phyloP scores from a whole-genome alignment of 2,113 vertebrate genomes.

The Corythaeola cristata region DNA sequence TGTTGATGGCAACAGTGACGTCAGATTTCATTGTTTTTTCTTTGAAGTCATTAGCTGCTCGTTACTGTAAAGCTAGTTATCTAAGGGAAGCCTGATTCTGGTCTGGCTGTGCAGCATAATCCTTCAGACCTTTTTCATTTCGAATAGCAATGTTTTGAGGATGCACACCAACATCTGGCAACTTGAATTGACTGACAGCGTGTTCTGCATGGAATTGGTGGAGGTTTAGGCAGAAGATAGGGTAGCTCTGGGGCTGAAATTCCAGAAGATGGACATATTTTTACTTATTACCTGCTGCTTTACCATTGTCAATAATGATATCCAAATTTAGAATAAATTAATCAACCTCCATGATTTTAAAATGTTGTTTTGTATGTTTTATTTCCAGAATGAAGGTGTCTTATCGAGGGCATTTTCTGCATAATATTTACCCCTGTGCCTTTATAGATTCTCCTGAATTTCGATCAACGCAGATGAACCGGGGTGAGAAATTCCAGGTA shows the following conservation, averaged over 20 bases:
- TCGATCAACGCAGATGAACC: slow-evolving; percentile 94
- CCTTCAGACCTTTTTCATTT: background rate
- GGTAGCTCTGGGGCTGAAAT: background rate
- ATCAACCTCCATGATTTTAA: background rate
- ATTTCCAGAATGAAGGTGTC: slow-evolving; percentile 95
- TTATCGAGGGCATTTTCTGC: slow-evolving; percentile 96
- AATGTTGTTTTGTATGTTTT: slow-evolving; percentile 30
- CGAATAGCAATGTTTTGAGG: background rate
- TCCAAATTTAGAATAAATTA: background rate
- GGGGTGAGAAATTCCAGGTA: slow-evolving; percentile 98
- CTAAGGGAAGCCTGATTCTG: background rate
- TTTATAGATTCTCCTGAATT: slow-evolving; percentile 99
- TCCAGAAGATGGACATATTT: background rate
- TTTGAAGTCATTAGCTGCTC: background rate
- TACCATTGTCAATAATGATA: background rate
- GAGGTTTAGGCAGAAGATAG: background rate
- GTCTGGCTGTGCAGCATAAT: background rate
- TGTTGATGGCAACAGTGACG: background rate
- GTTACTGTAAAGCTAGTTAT: background rate
- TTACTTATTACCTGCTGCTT: background rate
- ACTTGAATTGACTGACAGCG: background rate
- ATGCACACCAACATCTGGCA: rapidly evolving
- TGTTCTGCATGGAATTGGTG: background rate
- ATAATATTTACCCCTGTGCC: slow-evolving; percentile 97
- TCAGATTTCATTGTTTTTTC: background rate